Percentiles rank a stretch among this genome's conserved stretches.
Evolutionary conservation across 1,140 invertebrate species (phyloP).

Genomic region (Ceratosolen solmsi): DNA sequence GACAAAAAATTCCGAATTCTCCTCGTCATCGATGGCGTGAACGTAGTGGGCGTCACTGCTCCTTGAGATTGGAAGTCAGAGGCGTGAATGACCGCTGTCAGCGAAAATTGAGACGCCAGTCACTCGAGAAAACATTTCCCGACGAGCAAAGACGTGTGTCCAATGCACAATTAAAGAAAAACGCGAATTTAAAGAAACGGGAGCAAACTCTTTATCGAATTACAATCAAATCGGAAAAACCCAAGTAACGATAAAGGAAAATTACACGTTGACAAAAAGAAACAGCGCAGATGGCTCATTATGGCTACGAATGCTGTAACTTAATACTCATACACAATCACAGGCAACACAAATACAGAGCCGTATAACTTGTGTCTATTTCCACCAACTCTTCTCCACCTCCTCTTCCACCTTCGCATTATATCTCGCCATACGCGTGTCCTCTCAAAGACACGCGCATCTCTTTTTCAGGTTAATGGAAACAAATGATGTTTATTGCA

Average conservation of each 20-base stretch:
- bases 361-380: no score
- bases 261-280: not conserved
- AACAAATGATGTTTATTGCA: constrained; percentile 14
- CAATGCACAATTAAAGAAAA: not conserved
- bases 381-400: constrained; percentile 29
- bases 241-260: no score
- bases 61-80: not conserved
- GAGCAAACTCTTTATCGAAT: not conserved
- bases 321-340: constrained; percentile 30
- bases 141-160: not conserved
- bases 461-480: constrained; percentile 35
- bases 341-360: no score
- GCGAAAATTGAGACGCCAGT: constrained; percentile 5
- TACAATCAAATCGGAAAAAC: no score
- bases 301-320: constrained; percentile 24
- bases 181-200: not conserved
- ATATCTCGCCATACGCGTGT: constrained; percentile 31
- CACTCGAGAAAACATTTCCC: not conserved
- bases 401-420: constrained; percentile 35
- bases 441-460: constrained; percentile 19
- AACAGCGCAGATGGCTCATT: constrained; percentile 1
- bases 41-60: not conserved
- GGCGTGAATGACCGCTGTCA: not conserved
- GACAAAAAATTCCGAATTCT: no score
- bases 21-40: not conserved